Conservation (phyloP, 2,113 vertebrate genomes). For the Lampris incognitus region DNA sequence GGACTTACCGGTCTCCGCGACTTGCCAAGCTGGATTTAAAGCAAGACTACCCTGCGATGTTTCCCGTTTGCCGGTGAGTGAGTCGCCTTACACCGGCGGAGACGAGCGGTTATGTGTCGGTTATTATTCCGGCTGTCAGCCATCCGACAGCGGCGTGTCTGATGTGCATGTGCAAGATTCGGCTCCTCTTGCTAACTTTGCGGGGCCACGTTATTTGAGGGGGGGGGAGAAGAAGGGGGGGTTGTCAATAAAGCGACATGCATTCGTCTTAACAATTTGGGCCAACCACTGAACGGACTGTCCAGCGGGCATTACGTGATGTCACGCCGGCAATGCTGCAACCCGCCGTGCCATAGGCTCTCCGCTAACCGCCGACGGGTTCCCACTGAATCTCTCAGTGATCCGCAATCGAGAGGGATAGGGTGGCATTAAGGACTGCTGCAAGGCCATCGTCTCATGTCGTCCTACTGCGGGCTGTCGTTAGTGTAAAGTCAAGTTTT, state of each 20-base stretch:
- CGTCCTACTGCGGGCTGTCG: not conserved
- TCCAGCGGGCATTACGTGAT: not conserved
- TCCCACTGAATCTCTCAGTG: not conserved
- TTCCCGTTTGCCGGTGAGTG: constrained; percentile 75
- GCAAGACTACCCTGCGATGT: constrained; percentile 59
- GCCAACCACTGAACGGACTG: constrained; percentile 1
- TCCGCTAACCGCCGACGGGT: not conserved
- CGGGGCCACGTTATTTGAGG: constrained; percentile 55
- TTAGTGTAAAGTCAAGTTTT: constrained; percentile 27
- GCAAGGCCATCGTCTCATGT: not conserved
- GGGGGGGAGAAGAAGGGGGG: constrained; percentile 20
- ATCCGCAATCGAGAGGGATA: not conserved
- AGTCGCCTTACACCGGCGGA: constrained; percentile 48
- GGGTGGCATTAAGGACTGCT: constrained; percentile 3
- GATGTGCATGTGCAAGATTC: constrained; percentile 43
- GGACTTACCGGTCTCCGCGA: constrained; percentile 49
- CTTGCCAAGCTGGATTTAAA: constrained; percentile 49
- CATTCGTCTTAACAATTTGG: constrained; percentile 40
- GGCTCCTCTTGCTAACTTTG: constrained; percentile 54
- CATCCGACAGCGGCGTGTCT: not conserved
- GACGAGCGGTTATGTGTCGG: not conserved
- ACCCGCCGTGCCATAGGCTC: not conserved
- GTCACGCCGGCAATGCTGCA: not conserved
- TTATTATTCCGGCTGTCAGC: not conserved
- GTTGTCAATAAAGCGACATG: constrained; percentile 36